Evolutionary conservation across 2,797 vertebrate genomes (phyloP).

Genomic region (Cirrhinus mrigala): DNA sequence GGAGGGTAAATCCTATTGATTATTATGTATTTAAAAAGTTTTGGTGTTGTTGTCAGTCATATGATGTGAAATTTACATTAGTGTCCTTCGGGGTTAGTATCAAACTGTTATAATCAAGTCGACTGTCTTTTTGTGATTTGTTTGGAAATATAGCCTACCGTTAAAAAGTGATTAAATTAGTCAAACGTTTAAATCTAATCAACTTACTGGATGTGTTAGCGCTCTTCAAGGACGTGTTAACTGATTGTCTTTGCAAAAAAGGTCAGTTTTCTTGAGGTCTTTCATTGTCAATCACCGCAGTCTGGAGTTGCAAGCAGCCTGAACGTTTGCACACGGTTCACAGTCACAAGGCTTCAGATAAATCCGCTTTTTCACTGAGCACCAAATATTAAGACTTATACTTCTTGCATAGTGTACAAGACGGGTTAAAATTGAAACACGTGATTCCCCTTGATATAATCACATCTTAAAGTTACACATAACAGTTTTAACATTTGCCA

Average conservation of each 20-base stretch:
- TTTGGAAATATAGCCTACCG: neutral
- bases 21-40: neutral
- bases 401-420: neutral
- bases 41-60: neutral
- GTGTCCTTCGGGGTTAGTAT: too few relatives aligned
- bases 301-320: constrained; percentile 39
- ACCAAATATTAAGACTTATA: neutral
- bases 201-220: neutral
- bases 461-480: neutral
- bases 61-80: neutral
- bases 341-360: constrained; percentile 61
- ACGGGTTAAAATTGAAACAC: neutral
- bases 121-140: neutral
- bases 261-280: neutral
- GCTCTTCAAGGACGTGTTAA: neutral
- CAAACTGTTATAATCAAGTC: neutral
- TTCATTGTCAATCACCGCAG: neutral
- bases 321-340: constrained; percentile 62
- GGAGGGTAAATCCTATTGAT: neutral
- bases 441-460: neutral
- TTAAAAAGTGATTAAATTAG: constrained; percentile 24
- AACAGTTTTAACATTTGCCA: neutral
- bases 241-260: neutral
- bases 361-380: constrained; percentile 35
- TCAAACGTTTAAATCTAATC: constrained; percentile 3